Conservation (phyloP, 2,797 vertebrate genomes). For the Pitangus sulphuratus region DNA sequence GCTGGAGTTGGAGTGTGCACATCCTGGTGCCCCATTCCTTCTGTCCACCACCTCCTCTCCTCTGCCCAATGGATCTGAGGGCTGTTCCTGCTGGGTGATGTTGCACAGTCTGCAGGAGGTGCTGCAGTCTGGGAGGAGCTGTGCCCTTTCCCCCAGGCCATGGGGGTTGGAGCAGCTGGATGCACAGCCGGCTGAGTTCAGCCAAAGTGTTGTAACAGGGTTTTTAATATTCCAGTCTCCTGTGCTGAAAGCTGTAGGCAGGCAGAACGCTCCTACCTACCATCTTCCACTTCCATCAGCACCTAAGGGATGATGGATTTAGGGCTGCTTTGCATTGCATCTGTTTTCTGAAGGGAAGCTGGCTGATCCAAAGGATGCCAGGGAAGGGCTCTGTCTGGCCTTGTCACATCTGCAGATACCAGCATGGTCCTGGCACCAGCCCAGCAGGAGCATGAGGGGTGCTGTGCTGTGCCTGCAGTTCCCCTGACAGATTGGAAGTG, state of each 20-base stretch:
- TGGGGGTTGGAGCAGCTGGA: background rate
- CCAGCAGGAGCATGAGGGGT: background rate
- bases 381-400: background rate
- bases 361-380: background rate
- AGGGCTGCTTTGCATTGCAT: background rate
- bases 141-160: background rate
- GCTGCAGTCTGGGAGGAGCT: background rate
- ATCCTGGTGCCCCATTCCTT: background rate
- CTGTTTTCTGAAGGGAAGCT: background rate
- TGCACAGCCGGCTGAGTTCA: background rate
- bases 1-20: rapidly evolving
- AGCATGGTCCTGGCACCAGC: background rate
- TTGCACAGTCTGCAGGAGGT: background rate
- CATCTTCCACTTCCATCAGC: background rate
- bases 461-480: background rate
- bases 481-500: background rate
- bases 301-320: rapidly evolving
- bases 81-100: background rate
- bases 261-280: background rate
- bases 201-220: background rate
- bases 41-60: background rate
- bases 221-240: background rate
- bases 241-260: background rate
- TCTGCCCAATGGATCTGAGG: rapidly evolving
- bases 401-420: background rate